Evolutionary conservation across 2,888 invertebrate species (phyloP), one percentile per base, ranked within the genome.

Genomic region (Tuberolachnus salignus): DNA sequence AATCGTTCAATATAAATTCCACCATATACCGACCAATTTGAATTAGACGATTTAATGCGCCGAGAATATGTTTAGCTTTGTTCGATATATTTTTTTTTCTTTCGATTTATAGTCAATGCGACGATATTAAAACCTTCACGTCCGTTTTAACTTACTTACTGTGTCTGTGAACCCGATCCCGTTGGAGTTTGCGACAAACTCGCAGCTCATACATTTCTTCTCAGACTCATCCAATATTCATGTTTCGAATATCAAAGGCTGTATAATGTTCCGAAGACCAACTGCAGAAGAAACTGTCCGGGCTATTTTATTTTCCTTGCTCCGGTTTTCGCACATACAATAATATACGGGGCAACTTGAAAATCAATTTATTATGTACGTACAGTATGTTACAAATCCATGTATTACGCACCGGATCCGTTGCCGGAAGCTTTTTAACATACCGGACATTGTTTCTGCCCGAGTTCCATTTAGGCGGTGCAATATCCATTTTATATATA

Each of bases 191-290:
- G 26, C 6, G 49, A 46, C 51, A 49, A 16, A 51, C 61, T 14
- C 23, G n/a, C 19, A 72, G 49, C 21, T 61, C 19, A 72, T 51
- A 51, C 16, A 61, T 72, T 51, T 51, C 49, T 19, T 42, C 11
- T n/a, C n/a, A n/a, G 8, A 42, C 42, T 63, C 63, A 73, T 73
- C 63, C 51, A 73, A 64, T 63, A 73, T 73, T 73, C 53, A 73
- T 63, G 63, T 73, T 63, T 42, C 44, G 16, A 51, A 73, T 64
- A 73, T 73, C 63, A 73, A 63, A 72, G 49, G 23, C 63, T 53
- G 63, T 34, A 72, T 72, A 61, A 72, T 61, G 11, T 64, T 42
- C 49, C 61, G 19, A 51, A 42, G 61, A 63, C 63, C 21, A 13
- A n/a, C 51, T 64, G 34, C 34, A 13, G 49, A 55, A 0, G 23